Conservation (phyloP, 2,888 invertebrate species). For the Drosophila peninsularis region DNA sequence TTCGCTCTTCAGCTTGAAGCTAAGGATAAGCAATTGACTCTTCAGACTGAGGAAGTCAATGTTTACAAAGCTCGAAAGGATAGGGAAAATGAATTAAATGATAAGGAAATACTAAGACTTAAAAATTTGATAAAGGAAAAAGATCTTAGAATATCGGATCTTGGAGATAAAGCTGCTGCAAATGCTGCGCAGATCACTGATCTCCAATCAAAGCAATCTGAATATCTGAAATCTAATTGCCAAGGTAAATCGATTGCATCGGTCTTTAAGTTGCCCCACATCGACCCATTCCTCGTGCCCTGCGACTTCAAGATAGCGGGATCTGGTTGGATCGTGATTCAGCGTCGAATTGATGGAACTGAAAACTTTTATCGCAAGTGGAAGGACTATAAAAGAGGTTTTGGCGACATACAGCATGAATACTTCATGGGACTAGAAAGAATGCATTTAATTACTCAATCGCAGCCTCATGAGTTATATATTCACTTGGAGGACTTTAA, state of each 20-base stretch:
- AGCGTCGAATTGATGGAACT: constrained; percentile 87
- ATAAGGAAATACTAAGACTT: background rate
- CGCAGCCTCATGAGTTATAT: constrained; percentile 85
- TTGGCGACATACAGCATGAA: constrained; percentile 89
- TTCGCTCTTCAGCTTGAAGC: background rate
- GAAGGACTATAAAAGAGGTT: constrained; percentile 88
- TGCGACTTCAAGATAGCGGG: constrained; percentile 85
- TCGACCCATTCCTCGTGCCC: constrained; percentile 86
- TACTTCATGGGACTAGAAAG: constrained; percentile 89
- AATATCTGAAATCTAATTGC: background rate
- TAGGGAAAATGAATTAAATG: background rate
- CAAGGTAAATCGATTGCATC: background rate
- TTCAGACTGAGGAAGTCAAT: background rate
- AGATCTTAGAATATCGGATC: background rate
- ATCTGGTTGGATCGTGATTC: constrained; percentile 84
- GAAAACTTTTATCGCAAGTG: constrained; percentile 88
- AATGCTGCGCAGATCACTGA: no score
- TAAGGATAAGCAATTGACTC: no score
- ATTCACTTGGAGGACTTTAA: constrained; percentile 87
- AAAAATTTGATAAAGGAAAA: background rate
- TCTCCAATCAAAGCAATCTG: background rate
- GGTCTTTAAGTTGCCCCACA: background rate
- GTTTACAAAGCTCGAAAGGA: background rate
- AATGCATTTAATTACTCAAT: constrained; percentile 85
- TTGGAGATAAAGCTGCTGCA: background rate